Conservation (phyloP, 1,140 invertebrate genomes). For the Trichonephila clavipes region DNA sequence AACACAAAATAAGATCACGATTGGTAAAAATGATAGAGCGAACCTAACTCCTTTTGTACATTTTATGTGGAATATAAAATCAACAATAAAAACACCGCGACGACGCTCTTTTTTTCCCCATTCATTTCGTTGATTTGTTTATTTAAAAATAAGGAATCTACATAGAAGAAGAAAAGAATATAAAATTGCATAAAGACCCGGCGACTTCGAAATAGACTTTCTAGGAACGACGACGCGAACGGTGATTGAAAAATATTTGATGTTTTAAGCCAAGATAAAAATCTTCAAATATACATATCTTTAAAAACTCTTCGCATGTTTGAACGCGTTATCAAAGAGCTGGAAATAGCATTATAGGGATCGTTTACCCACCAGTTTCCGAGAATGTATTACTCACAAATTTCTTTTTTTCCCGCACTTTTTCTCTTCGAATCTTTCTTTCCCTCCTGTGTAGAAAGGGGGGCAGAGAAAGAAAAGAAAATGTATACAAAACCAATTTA, state of each 20-base stretch:
- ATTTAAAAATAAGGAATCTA: conserved; percentile 3
- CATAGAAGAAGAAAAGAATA: not conserved
- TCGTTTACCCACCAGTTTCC: conserved; percentile 36
- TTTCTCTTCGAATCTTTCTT: not conserved
- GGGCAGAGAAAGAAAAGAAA: conserved; percentile 7
- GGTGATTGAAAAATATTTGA: conserved; percentile 67
- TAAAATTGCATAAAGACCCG: not conserved
- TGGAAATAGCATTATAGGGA: conserved; percentile 56
- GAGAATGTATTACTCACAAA: conserved; percentile 45
- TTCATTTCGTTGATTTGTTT: not conserved
- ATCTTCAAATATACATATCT: conserved; percentile 34
- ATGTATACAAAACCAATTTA: conserved; percentile 75
- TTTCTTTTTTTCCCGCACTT: not conserved
- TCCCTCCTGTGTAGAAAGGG: not conserved
- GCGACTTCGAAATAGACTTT: not conserved
- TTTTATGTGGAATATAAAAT: not conserved
- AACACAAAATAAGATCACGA: conserved; percentile 6
- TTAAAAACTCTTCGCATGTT: not conserved
- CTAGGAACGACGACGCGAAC: not conserved
- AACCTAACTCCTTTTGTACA: not conserved
- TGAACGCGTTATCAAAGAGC: conserved; percentile 23
- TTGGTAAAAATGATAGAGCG: not conserved
- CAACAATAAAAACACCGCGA: conserved; percentile 6
- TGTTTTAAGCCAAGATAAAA: conserved; percentile 53
- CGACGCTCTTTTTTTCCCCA: not conserved